Evolutionary conservation across 1,140 invertebrate species (phyloP).

Genomic region (Bactericera cockerelli): DNA sequence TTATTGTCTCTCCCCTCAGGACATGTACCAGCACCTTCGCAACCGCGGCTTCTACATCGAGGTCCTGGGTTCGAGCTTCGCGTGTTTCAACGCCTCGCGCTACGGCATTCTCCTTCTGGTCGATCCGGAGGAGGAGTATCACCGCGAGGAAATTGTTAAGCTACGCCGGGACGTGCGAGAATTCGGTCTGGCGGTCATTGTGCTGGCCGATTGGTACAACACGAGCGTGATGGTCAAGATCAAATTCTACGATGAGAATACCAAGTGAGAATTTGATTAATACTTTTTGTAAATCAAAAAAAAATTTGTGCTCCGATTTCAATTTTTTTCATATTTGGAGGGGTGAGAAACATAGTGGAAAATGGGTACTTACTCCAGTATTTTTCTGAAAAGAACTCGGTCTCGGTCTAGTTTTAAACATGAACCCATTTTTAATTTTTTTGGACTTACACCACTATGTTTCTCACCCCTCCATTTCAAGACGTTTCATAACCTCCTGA

Average conservation of each 20-base stretch:
- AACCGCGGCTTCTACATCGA: constrained; percentile 86
- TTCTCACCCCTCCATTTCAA: too few relatives aligned
- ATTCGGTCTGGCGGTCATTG: constrained; percentile 71
- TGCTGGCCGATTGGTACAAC: constrained; percentile 97
- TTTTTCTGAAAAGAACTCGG: too few relatives aligned
- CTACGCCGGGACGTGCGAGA: constrained; percentile 67
- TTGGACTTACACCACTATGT: too few relatives aligned
- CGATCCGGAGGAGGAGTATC: constrained; percentile 91
- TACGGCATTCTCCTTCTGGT: constrained; percentile 84
- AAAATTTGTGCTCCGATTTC: too few relatives aligned
- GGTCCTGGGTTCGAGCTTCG: constrained; percentile 74
- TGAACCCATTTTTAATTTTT: too few relatives aligned
- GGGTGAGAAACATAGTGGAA: too few relatives aligned
- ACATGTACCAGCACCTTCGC: constrained; percentile 82
- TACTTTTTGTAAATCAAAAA: too few relatives aligned
- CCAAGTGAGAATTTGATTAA: constrained; percentile 31
- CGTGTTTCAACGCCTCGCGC: constrained; percentile 77
- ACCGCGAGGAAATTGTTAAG: constrained; percentile 77
- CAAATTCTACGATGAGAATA: constrained; percentile 96
- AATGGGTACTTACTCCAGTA: too few relatives aligned
- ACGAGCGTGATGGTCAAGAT: constrained; percentile 85
- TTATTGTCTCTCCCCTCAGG: constrained; percentile 29
- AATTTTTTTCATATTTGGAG: too few relatives aligned
- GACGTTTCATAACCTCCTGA: too few relatives aligned
- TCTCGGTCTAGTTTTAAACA: too few relatives aligned